Conservation (phyloP, 2,113 vertebrate species). For the Leptobrachium ailaonicum region DNA sequence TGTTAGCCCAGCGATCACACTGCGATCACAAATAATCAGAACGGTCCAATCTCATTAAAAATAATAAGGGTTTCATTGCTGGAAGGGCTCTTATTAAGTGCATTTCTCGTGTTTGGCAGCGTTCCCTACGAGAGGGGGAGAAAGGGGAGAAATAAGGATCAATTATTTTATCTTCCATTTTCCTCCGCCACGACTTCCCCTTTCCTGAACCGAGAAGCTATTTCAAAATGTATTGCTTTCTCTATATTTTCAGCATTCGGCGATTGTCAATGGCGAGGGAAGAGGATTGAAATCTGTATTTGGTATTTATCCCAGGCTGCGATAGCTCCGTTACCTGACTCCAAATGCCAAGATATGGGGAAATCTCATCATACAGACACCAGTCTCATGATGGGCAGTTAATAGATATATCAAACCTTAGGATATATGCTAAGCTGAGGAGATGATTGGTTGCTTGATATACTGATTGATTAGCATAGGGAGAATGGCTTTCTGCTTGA, state of each 20-base stretch:
- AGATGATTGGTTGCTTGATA: conserved; percentile 89
- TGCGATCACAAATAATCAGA: neutral
- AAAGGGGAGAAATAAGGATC: neutral
- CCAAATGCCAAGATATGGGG: conserved; percentile 91
- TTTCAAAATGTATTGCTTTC: conserved; percentile 59
- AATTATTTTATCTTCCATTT: neutral
- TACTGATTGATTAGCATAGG: conserved; percentile 97
- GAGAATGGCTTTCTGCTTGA: conserved; percentile 93
- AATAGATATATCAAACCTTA: conserved; percentile 98
- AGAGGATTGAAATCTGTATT: conserved; percentile 88
- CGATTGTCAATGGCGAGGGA: conserved; percentile 86
- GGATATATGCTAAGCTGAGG: conserved; percentile 92
- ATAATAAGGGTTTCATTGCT: neutral
- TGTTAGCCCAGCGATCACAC: neutral
- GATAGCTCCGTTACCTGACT: conserved; percentile 93
- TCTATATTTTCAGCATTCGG: conserved; percentile 68
- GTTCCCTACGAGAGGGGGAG: neutral
- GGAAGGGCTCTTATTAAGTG: neutral
- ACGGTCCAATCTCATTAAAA: neutral
- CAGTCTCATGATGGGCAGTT: conserved; percentile 88
- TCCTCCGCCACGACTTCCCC: neutral
- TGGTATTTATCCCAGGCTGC: conserved; percentile 94
- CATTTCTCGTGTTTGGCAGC: no score
- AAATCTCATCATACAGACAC: conserved; percentile 86
- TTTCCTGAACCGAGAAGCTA: neutral